phyloP scores from a whole-genome alignment of 2,888 invertebrate genomes.

The Andrena chrysosceles region DNA sequence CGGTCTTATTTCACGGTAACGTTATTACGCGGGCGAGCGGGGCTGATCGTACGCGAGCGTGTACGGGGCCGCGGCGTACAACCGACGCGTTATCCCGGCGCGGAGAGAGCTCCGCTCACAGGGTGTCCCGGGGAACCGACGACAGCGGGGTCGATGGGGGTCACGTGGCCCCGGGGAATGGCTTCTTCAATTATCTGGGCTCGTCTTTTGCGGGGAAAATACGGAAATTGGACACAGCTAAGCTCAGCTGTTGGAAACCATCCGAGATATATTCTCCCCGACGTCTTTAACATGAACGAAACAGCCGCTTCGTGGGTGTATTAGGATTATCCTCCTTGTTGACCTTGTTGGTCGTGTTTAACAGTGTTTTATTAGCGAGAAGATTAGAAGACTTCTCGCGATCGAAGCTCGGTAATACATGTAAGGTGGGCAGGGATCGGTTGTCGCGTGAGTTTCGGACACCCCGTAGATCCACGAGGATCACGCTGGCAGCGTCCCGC shows the following conservation, averaged over 20 bases:
- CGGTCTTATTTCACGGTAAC: conserved; percentile 76
- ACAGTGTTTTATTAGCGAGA: background rate
- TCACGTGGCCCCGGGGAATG: conserved; percentile 42
- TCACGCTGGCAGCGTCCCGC: conserved; percentile 59
- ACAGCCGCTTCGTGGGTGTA: background rate
- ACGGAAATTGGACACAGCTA: conserved; percentile 42
- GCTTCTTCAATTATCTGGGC: conserved; percentile 52
- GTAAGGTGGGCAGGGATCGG: background rate
- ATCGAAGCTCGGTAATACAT: background rate
- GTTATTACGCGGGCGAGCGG: conserved; percentile 69
- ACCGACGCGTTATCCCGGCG: conserved; percentile 50
- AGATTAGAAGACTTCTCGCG: background rate
- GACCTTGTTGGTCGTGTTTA: background rate
- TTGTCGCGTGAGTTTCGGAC: conserved; percentile 42
- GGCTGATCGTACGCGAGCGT: conserved; percentile 53
- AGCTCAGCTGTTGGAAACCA: conserved; percentile 7
- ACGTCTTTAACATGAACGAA: conserved; percentile 12
- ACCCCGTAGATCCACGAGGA: conserved; percentile 68
- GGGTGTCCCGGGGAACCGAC: conserved; percentile 64
- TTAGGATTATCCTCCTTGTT: background rate
- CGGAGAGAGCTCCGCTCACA: conserved; percentile 35
- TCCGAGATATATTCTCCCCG: background rate
- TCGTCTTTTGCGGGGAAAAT: conserved; percentile 44
- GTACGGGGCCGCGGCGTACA: conserved; percentile 53
- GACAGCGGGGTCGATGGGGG: conserved; percentile 55